Evolutionary conservation across 2,113 vertebrate species (phyloP).

Genomic region (Zosterops pallidus): DNA sequence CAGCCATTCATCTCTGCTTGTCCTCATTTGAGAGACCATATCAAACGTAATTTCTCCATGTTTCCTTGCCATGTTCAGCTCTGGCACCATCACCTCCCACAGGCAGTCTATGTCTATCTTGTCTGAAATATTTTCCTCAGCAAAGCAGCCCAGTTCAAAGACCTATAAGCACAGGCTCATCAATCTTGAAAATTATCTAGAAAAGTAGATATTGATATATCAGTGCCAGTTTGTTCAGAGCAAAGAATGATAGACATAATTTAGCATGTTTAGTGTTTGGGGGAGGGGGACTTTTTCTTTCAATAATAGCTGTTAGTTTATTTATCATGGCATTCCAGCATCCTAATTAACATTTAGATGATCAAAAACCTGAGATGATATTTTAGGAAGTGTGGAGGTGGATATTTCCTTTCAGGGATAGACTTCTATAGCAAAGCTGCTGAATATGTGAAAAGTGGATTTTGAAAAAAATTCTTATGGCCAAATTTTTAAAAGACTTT

Average conservation of each 20-base stretch:
- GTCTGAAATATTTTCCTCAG: background rate
- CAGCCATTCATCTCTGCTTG: background rate
- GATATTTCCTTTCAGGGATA: conserved; percentile 42
- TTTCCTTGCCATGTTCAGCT: background rate
- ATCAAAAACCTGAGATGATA: conserved; percentile 17
- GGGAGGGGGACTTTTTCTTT: background rate
- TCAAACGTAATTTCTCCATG: background rate
- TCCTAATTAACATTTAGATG: conserved; percentile 45
- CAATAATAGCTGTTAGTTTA: background rate
- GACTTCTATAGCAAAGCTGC: conserved; percentile 35
- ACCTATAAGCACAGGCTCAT: background rate
- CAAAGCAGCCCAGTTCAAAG: background rate
- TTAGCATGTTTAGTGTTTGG: background rate
- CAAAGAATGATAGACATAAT: rapidly evolving
- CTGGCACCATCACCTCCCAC: background rate
- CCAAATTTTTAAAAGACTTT: background rate
- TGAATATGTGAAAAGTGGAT: conserved; percentile 20
- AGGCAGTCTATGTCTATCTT: background rate
- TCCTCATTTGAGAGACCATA: background rate
- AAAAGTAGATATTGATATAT: background rate
- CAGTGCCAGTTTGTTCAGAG: background rate
- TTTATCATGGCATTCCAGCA: background rate
- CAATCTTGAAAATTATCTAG: background rate
- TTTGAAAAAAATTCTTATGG: background rate
- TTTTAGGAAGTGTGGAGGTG: conserved; percentile 8